phyloP scores from a whole-genome alignment of 1,140 invertebrate species.

The Centruroides sculpturatus region DNA sequence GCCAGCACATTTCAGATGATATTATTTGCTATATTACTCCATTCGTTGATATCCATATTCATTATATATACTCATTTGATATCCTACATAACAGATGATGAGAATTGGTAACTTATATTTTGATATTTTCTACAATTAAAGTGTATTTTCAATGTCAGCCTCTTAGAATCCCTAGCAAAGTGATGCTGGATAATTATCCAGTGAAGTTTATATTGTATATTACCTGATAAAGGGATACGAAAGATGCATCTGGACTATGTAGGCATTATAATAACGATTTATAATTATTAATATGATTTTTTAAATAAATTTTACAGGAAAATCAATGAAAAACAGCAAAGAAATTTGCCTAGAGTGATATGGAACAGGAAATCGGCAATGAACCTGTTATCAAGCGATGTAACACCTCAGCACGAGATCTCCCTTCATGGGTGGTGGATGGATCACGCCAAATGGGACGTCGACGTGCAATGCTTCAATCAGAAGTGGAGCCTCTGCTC shows the following conservation, averaged over 20 bases:
- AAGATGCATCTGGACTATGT: too few relatives aligned
- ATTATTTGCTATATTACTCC: slow-evolving; percentile 15
- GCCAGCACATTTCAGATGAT: slow-evolving; percentile 18
- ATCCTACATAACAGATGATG: slow-evolving; percentile 12
- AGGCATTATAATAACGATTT: too few relatives aligned
- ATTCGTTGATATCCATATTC: slow-evolving; percentile 17
- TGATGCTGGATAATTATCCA: too few relatives aligned
- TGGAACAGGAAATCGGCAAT: slow-evolving; percentile 5
- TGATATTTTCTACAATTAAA: background rate
- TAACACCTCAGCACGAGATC: slow-evolving; percentile 14
- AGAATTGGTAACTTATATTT: slow-evolving; percentile 4
- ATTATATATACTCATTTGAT: slow-evolving; percentile 16
- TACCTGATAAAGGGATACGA: too few relatives aligned
- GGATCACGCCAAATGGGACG: slow-evolving; percentile 19
- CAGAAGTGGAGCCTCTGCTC: slow-evolving; percentile 17
- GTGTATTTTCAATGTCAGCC: background rate
- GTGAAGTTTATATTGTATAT: too few relatives aligned
- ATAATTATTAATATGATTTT: too few relatives aligned
- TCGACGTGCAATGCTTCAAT: slow-evolving; percentile 17
- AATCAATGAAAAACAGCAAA: slow-evolving; percentile 2
- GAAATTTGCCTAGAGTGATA: slow-evolving; percentile 4
- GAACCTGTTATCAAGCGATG: slow-evolving; percentile 15
- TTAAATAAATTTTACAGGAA: slow-evolving; percentile 2
- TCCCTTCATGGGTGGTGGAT: slow-evolving; percentile 19
- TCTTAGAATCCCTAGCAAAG: too few relatives aligned